These are phyloP conservation scores for Oncorhynchus gorbuscha DNA, from an alignment of 2,113 vertebrate genomes.

Conservation along the genomic window DNA sequence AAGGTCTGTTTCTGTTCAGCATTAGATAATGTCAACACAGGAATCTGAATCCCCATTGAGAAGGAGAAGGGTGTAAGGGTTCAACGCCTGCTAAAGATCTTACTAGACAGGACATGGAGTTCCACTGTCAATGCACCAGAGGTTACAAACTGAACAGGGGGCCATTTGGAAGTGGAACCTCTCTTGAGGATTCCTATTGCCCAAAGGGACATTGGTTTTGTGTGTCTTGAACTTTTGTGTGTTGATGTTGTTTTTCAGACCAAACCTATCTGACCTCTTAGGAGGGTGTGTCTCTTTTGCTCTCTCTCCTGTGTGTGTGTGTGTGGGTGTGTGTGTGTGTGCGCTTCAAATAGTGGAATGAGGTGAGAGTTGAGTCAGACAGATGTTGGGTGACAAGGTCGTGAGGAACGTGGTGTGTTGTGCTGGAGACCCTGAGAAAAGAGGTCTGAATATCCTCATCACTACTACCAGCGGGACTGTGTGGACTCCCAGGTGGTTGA, in stretches of 20 bases:
- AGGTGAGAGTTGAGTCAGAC: slow-evolving; percentile 2
- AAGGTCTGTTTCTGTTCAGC: slow-evolving; percentile 3
- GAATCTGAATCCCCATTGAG: slow-evolving; percentile 11
- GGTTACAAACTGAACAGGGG: not conserved
- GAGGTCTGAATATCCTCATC: not conserved
- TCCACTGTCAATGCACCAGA: not conserved
- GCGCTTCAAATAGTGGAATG: slow-evolving; percentile 9
- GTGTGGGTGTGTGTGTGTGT: not conserved
- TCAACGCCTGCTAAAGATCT: not conserved
- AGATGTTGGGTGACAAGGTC: not conserved
- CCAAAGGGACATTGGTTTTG: not conserved
- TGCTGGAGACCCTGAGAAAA: slow-evolving; percentile 1
- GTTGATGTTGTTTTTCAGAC: slow-evolving; percentile 3
- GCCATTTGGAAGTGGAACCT: not conserved
- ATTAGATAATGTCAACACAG: slow-evolving; percentile 21
- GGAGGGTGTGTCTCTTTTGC: not conserved
- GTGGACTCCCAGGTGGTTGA: too few relatives aligned
- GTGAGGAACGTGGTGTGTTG: not conserved
- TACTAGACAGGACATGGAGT: not conserved
- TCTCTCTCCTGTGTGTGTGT: not conserved
- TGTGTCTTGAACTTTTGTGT: not conserved
- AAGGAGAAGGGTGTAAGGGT: not conserved
- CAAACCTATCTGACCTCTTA: slow-evolving; percentile 24
- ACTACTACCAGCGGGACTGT: not conserved
- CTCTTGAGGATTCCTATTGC: not conserved